Conservation (phyloP, 2,113 vertebrate genomes). For the Mastomys coucha region DNA sequence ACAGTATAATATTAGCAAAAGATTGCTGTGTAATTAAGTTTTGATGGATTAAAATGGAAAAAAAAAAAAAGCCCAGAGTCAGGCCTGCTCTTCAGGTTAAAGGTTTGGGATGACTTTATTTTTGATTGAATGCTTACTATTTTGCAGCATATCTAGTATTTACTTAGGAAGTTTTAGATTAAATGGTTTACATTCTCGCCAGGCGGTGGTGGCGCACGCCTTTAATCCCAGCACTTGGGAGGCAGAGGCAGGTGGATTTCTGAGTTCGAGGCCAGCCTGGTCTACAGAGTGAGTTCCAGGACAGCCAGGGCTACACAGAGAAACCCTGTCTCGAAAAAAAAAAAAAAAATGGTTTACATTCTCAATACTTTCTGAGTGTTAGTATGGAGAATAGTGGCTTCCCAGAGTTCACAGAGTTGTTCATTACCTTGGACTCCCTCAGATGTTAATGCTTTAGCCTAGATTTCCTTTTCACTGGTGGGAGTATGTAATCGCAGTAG, state of each 20-base stretch:
- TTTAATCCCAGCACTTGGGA: too few species aligned
- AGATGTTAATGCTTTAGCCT: constrained; percentile 1
- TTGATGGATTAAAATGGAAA: neutral
- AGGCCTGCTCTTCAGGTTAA: neutral
- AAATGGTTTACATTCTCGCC: neutral
- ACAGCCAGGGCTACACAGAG: too few species aligned
- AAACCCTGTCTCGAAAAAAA: too few species aligned
- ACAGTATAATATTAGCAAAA: neutral
- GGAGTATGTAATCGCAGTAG: neutral
- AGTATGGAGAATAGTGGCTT: neutral
- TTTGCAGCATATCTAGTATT: constrained; percentile 8
- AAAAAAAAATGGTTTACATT: neutral
- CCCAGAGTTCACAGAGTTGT: neutral
- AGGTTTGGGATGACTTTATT: neutral
- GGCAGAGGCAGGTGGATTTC: too few species aligned
- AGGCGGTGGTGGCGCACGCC: too few species aligned
- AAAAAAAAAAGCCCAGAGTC: constrained; percentile 50
- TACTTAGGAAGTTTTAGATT: constrained; percentile 45
- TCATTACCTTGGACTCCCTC: neutral
- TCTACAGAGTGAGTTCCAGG: too few species aligned
- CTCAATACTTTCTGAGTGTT: neutral
- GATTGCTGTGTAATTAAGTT: neutral
- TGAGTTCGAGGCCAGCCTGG: too few species aligned
- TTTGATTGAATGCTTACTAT: constrained; percentile 16
- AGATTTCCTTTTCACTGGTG: constrained; percentile 13